These are phyloP conservation scores for Marmota monax DNA, from an alignment of 2,113 vertebrate species.

Conservation along the genomic window DNA sequence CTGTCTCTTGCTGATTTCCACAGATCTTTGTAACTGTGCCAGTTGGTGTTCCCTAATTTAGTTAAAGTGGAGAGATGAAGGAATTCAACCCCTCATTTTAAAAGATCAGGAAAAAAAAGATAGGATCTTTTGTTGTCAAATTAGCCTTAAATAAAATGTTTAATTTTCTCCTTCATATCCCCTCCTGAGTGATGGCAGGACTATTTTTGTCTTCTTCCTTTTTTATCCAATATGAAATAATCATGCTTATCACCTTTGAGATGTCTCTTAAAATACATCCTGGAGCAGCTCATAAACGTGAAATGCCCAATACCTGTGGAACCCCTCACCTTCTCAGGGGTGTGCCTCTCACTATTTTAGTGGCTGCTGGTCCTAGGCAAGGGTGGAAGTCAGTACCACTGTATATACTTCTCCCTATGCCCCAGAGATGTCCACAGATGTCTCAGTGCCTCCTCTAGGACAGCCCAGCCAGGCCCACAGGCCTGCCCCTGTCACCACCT, in stretches of 20 bases:
- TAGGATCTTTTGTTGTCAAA: neutral
- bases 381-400: rapidly evolving
- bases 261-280: too few relatives aligned
- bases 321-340: neutral
- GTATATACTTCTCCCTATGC: too few relatives aligned
- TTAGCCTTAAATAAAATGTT: neutral
- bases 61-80: neutral
- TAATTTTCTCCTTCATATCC: neutral
- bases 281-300: neutral
- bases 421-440: neutral
- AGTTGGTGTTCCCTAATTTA: neutral
- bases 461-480: rapidly evolving
- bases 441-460: too few relatives aligned
- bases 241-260: neutral
- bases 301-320: neutral
- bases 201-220: neutral
- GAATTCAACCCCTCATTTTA: neutral
- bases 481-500: neutral
- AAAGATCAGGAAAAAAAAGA: neutral
- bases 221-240: neutral
- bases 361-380: neutral
- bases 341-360: neutral
- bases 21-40: neutral
- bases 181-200: too few relatives aligned
- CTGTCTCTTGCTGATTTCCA: neutral